Base-by-base conservation (phyloP, 2,797 vertebrate species). In the Dermochelys coriacea region DNA sequence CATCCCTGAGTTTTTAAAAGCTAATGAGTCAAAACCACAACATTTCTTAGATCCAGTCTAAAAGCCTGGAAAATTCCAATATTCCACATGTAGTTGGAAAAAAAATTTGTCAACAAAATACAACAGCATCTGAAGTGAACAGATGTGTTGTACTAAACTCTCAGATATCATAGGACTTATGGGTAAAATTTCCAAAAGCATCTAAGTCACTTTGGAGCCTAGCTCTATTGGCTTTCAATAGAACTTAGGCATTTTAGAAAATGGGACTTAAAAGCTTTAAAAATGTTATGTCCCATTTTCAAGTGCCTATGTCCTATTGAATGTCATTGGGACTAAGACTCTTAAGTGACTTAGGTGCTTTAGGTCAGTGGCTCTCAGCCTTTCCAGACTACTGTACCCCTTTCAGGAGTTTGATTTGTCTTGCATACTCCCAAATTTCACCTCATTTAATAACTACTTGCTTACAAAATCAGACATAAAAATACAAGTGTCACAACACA, bases 1-100 rank as follows among this genome's bases (percentile, higher is more conserved):
- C 23, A 16, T 54, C 25, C 49, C 3, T 0, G 34, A 54, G 21
- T 8, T 54, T 3, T 57, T 11, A 45, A 74, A 52, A 27, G 25
- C 41, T 8, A 71, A 19, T 71, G 29, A 71, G 8, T 71, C 18
- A 71, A 71, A 68, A 8, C 15, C 9, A 16, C 18, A 16, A n/a
- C 7, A 19, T 68, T 34, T n/a, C 15, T 4, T 37, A 34, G 16
- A n/a, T 16, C 34, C 16, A n/a, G 5, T 68, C 61, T 68, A n/a
- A n/a, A 57, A 29, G 55, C 25, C 25, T 29, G 55, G 25, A 57
- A 57, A 57, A 57, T 57, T 27, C 27, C 27, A 29, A 27, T 57
- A 29, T 29, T 45, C 41, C 41, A 74, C 23, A 74, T 74, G 71
- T 45, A 21, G 23, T 25, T 10, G 45, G 41, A 74, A 74, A n/a